These are phyloP conservation scores for Branchinecta lynchi DNA, from an alignment of 1,140 invertebrate species.

Conservation along the genomic window DNA sequence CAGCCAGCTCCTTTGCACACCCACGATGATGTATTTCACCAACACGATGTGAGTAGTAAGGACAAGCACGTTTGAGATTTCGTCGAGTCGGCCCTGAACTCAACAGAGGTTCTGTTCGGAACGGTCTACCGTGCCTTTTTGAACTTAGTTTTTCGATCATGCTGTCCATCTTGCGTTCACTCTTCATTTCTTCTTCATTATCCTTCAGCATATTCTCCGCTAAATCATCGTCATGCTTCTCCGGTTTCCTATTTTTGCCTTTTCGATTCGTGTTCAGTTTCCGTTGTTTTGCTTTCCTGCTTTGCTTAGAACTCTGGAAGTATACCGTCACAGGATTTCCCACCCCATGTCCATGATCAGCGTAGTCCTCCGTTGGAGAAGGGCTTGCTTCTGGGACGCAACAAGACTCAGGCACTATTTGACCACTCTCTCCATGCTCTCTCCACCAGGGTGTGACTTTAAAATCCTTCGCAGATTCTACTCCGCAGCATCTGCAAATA, in stretches of 20 bases:
- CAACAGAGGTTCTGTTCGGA: background rate
- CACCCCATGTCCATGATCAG: background rate
- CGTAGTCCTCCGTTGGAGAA: background rate
- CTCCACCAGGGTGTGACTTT: constrained; percentile 17
- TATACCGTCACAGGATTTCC: background rate
- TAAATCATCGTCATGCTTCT: too few species aligned
- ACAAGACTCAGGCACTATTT: background rate
- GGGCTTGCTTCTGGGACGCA: background rate
- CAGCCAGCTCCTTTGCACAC: constrained; percentile 49
- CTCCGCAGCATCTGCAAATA: constrained; percentile 48
- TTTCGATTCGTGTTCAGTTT: background rate
- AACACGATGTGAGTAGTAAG: constrained; percentile 13
- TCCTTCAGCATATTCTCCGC: too few species aligned
- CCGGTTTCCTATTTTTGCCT: background rate
- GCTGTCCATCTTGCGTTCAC: too few species aligned
- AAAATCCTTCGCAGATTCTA: constrained; percentile 50
- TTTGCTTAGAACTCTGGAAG: background rate
- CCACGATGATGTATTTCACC: constrained; percentile 31
- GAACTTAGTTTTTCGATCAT: background rate
- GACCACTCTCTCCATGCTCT: background rate
- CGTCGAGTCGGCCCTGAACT: background rate
- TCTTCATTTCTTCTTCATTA: too few species aligned
- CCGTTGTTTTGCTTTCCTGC: background rate
- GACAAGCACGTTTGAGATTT: constrained; percentile 7
- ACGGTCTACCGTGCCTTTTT: background rate